Evolutionary conservation across 2,888 invertebrate genomes (phyloP).

Genomic region (Apotomis capreana): DNA sequence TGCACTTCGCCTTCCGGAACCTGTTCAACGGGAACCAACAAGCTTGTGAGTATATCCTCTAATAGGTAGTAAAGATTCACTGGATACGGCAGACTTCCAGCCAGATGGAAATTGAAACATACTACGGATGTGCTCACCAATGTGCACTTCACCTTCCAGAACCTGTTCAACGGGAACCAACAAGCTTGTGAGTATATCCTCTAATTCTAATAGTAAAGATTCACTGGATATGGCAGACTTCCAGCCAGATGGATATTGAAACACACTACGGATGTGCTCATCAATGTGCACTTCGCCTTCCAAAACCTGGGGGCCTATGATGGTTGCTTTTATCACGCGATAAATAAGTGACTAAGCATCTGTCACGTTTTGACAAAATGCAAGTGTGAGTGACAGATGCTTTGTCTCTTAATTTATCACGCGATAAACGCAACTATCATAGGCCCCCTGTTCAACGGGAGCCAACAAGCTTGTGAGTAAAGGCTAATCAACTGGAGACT

Average conservation of each 20-base stretch:
- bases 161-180: constrained; percentile 71
- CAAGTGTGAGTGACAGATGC: constrained; percentile 45
- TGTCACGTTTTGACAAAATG: too few species aligned
- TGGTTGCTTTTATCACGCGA: too few species aligned
- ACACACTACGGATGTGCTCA: constrained; percentile 59
- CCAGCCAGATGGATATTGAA: constrained; percentile 57
- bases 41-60: constrained; percentile 58
- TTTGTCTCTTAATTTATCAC: too few species aligned
- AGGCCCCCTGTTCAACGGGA: constrained; percentile 67
- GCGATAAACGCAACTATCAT: too few species aligned
- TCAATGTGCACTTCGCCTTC: constrained; percentile 65
- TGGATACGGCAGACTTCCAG: constrained; percentile 50
- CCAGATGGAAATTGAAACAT: too few species aligned
- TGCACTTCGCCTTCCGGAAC: constrained; percentile 68
- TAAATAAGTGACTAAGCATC: too few species aligned
- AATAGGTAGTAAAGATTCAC: too few species aligned
- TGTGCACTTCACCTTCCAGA: constrained; percentile 67
- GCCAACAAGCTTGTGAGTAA: constrained; percentile 64
- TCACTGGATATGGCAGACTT: constrained; percentile 54
- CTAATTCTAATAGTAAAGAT: constrained; percentile 61
- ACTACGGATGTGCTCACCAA: too few species aligned
- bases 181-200: too few species aligned
- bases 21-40: constrained; percentile 69
- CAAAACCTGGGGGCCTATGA: constrained; percentile 64
- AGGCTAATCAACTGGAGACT: too few species aligned